Evolutionary conservation across 1,140 invertebrate species (phyloP), one percentile per base, ranked within the genome.

Genomic region (Atta colombica): DNA sequence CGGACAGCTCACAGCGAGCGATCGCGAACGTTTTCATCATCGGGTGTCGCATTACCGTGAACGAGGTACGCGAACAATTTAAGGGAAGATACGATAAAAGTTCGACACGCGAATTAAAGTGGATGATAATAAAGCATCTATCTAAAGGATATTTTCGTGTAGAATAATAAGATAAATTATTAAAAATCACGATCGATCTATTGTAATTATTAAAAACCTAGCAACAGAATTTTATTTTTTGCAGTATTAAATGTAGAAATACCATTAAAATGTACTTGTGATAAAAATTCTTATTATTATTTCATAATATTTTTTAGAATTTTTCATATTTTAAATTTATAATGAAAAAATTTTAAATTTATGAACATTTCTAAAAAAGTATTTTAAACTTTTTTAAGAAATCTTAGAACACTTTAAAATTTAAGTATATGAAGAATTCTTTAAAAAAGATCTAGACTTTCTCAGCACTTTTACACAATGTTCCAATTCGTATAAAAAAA

Each of bases 11-110:
- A 25, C 69, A 51, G 71, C 55, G 55, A 61, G 65, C 68, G 78
- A 82, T 82, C 78, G 53, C 55, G 18, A 82, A 84, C 80, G 39
- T 84, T 84, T 84, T 84, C 69, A 84, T 84, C 80, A 51, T 63
- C 69, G 80, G 39, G 80, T 84, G 69, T 84, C 80, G 80, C 71
- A 55, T 72, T 55, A 39, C 51, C 65, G 66, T 49, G 53, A 28
- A 60, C 65, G 18, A 53, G 25, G 14, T 74, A 74, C 31, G 39
- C 69, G 4, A 51, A 14, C 25, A 21, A 14, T 74, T n/a, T 21
- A 16, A 25, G 8, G 10, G 12, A 60, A 49, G 49, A 28, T 16
- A n/a, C 0, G 18, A 18, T 31, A 10, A 21, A 25, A 53, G 25
- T 51, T 12, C 14, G 28, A n/a, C 18, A 6, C 18, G 14, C 18